Evolutionary conservation across 2,888 invertebrate genomes (phyloP).

Genomic region (Drosophila austrosaltans): DNA sequence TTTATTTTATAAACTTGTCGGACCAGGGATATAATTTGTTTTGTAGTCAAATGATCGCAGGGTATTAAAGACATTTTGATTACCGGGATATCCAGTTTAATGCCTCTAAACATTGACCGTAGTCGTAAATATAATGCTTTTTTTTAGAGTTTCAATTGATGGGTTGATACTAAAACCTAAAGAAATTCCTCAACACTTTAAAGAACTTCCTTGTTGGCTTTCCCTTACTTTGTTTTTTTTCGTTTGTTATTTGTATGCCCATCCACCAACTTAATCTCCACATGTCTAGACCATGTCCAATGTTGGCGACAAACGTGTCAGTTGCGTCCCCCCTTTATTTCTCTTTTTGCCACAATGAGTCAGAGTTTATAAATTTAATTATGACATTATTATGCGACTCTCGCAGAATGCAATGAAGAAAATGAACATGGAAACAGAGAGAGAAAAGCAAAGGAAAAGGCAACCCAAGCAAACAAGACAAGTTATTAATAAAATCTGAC

Average conservation of each 20-base stretch:
- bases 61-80: conserved; percentile 45
- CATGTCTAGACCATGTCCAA: conserved; percentile 60
- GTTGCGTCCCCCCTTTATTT: conserved; percentile 11
- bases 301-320: conserved; percentile 51
- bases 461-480: conserved; percentile 35
- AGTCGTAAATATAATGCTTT: conserved; percentile 48
- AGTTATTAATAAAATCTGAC: conserved; percentile 69
- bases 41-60: conserved; percentile 62
- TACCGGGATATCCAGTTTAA: conserved; percentile 51
- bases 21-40: conserved; percentile 71
- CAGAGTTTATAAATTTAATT: conserved; percentile 73
- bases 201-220: conserved; percentile 18
- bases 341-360: conserved; percentile 52
- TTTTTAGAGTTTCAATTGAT: conserved; percentile 32
- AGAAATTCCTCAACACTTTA: conserved; percentile 15
- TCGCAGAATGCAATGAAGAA: conserved; percentile 39
- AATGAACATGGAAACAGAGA: conserved; percentile 13
- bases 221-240: conserved; percentile 8
- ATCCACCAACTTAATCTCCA: conserved; percentile 42
- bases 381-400: conserved; percentile 76
- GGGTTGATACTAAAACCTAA: background rate
- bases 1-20: conserved; percentile 55
- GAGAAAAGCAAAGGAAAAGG: conserved; percentile 14
- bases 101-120: conserved; percentile 29
- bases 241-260: conserved; percentile 17